Percentiles rank a stretch among this genome's conserved stretches.
Evolutionary conservation across 2,888 invertebrate species (phyloP).

Genomic region (Gymnocheta viridis): DNA sequence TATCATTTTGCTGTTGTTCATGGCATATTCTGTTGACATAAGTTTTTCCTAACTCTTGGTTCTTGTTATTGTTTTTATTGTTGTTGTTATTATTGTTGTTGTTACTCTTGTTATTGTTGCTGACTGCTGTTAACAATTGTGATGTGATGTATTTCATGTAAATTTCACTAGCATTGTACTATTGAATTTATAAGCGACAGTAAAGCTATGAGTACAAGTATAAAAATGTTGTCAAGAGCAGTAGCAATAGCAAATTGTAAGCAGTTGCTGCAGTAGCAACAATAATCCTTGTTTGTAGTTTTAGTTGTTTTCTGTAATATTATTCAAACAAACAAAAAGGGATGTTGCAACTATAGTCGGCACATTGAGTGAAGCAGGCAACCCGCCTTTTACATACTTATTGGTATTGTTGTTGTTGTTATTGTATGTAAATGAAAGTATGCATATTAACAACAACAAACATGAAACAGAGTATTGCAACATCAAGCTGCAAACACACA

Average conservation of each 20-base stretch:
- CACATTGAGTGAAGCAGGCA: not conserved
- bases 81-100: not conserved
- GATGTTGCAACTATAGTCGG: conserved; percentile 55
- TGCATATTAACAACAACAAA: conserved; percentile 29
- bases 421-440: conserved; percentile 47
- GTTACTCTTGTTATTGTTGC: conserved; percentile 35
- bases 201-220: not conserved
- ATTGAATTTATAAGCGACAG: conserved; percentile 54
- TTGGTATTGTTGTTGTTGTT: conserved; percentile 20
- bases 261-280: conserved; percentile 30
- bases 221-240: conserved; percentile 45
- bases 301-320: conserved; percentile 46
- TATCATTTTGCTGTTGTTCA: conserved; percentile 24
- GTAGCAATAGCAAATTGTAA: conserved; percentile 41
- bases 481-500: conserved; percentile 34
- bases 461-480: conserved; percentile 35
- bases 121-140: conserved; percentile 59
- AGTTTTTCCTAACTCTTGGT: not conserved
- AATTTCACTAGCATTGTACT: conserved; percentile 64
- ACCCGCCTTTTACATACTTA: conserved; percentile 11
- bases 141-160: conserved; percentile 69
- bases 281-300: conserved; percentile 27
- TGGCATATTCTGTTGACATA: conserved; percentile 44
- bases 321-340: conserved; percentile 43
- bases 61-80: not conserved